These are phyloP conservation scores for Andrena cerasifolii DNA, from an alignment of 1,140 invertebrate genomes.

Conservation along the genomic window DNA sequence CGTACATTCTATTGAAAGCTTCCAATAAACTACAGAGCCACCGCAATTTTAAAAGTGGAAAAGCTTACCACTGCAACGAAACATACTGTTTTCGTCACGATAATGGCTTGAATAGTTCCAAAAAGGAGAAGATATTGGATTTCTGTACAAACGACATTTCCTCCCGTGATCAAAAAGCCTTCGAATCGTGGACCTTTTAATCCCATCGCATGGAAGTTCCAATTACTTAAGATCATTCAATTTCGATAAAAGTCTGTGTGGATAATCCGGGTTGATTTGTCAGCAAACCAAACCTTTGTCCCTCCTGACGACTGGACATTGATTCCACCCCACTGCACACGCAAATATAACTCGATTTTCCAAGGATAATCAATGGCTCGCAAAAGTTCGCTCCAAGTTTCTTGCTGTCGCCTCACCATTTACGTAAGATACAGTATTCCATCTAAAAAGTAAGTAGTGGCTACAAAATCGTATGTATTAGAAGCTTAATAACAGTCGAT, in stretches of 20 bases:
- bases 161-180: background rate
- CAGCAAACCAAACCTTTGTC: background rate
- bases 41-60: background rate
- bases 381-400: no score
- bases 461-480: no score
- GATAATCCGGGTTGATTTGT: conserved; percentile 10
- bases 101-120: conserved; percentile 9
- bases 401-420: background rate
- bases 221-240: conserved; percentile 22
- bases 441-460: no score
- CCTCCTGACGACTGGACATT: background rate
- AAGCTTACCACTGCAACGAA: background rate
- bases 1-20: background rate
- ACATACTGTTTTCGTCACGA: background rate
- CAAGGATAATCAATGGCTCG: background rate
- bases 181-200: conserved; percentile 10
- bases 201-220: conserved; percentile 12
- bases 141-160: conserved; percentile 5
- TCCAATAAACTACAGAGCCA: background rate
- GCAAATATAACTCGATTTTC: background rate
- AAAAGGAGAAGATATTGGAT: conserved; percentile 9
- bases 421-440: background rate
- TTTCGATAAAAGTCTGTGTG: background rate
- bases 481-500: no score
- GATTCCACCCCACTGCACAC: background rate